Conservation (phyloP, 2,113 vertebrate genomes). For the Numida meleagris region DNA sequence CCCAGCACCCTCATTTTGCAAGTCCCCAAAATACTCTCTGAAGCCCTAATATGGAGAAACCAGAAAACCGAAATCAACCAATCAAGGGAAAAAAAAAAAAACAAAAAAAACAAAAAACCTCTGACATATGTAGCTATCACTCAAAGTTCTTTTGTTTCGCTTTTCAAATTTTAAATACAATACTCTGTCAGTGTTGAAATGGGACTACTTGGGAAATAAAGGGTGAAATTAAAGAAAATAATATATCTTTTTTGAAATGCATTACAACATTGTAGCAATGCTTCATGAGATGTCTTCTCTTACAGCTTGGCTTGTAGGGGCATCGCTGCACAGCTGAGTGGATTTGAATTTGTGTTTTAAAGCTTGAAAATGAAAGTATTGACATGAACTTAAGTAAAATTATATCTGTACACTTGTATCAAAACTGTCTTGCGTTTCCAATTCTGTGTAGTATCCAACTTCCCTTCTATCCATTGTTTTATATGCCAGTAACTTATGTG, state of each 20-base stretch:
- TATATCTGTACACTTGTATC: neutral
- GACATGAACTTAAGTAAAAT: neutral
- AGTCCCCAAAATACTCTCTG: neutral
- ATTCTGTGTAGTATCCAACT: neutral
- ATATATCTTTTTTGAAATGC: neutral
- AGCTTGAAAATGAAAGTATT: neutral
- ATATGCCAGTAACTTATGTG: neutral
- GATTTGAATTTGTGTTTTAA: neutral
- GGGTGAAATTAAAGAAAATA: neutral
- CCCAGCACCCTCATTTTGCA: neutral
- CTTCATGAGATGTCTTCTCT: neutral
- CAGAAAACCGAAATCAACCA: neutral
- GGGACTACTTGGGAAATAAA: neutral
- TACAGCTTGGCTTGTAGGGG: neutral
- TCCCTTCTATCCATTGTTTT: neutral
- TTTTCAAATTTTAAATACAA: neutral
- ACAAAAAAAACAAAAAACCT: neutral
- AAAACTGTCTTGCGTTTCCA: neutral
- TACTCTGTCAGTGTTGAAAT: neutral
- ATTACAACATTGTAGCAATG: rapidly evolving
- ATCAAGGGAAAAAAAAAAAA: neutral
- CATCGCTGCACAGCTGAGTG: neutral
- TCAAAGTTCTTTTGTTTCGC: neutral
- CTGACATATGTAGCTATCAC: neutral
- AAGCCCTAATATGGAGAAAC: neutral